Evolutionary conservation across 2,888 invertebrate species (phyloP), one percentile per base, ranked within the genome.

Genomic region (Ophion obscuratus): DNA sequence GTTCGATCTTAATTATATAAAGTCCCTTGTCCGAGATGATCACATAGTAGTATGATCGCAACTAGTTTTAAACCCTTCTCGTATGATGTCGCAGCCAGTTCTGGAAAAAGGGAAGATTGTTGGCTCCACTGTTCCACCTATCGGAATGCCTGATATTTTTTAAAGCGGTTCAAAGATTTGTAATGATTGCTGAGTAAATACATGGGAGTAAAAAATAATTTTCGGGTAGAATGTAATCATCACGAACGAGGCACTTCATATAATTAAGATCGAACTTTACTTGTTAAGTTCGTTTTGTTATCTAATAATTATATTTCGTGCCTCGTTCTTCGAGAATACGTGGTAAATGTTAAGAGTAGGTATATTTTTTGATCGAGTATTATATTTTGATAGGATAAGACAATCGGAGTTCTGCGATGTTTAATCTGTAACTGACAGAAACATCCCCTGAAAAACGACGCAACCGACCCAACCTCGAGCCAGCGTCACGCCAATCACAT

Each of bases 251-350:
- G 67, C 70, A 44, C 70, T 79, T 70, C 79, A 70, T 79, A 79
- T 70, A 70, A 79, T 79, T 71, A 44, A 70, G 64, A 79, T 79
- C 71, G 71, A 79, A 79, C 79, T 44, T 79, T 62, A 71, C 79
- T 47, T 61, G 47, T 53, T 71, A 71, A 71, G 70, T 71, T 71
- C 53, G 70, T 53, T 71, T 31, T 24, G 24, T 70, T 53, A 57
- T 71, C 70, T 73, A 20, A 20, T 31, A 71, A 81, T 81, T 81
- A 81, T 81, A 81, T 59, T 81, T 74, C 57, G 66, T 27, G 61
- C 36, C 74, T 74, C 81, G 66, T 82, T 67, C 66, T 66, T 80
- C 73, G 73, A 73, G 73, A 80, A 66, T 67, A 70, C 53, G 57
- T 59, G 36, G 81, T 76, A 76, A 62, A 81, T 81, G 53, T 81